phyloP scores from a whole-genome alignment of 2,113 vertebrate species.

The Clarias magur region DNA sequence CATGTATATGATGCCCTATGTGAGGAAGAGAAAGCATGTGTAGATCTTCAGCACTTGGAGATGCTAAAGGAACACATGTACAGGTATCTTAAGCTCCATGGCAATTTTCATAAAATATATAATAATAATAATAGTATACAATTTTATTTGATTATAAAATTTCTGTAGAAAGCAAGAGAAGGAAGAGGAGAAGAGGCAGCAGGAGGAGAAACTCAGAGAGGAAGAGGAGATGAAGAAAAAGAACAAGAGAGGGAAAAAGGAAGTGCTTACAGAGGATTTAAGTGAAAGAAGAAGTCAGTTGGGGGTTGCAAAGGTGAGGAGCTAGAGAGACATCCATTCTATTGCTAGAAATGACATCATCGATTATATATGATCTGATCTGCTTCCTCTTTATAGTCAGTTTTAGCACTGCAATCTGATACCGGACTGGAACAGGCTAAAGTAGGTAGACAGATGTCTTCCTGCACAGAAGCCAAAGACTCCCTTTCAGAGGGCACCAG shows the following conservation, averaged over 20 bases:
- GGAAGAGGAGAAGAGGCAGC: slow-evolving; percentile 69
- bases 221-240: slow-evolving; percentile 77
- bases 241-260: slow-evolving; percentile 68
- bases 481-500: slow-evolving; percentile 44
- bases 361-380: neutral
- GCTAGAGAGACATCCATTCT: neutral
- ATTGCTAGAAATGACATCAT: neutral
- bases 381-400: slow-evolving; percentile 42
- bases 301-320: slow-evolving; percentile 66
- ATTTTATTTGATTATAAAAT: neutral
- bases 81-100: slow-evolving; percentile 65
- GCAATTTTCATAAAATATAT: neutral
- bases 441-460: slow-evolving; percentile 57
- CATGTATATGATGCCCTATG: slow-evolving; percentile 78
- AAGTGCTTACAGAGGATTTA: slow-evolving; percentile 64
- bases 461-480: slow-evolving; percentile 47
- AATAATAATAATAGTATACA: neutral
- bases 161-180: slow-evolving; percentile 70
- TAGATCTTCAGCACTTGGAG: slow-evolving; percentile 61
- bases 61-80: slow-evolving; percentile 63
- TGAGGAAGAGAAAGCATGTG: slow-evolving; percentile 65
- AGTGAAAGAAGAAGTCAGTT: slow-evolving; percentile 63
- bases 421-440: slow-evolving; percentile 44
- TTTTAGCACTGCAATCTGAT: slow-evolving; percentile 39
- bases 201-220: slow-evolving; percentile 66